Evolutionary conservation across 2,797 vertebrate genomes (phyloP), one percentile per base, ranked within the genome.

Genomic region (Pseudotriccus pelzelni): DNA sequence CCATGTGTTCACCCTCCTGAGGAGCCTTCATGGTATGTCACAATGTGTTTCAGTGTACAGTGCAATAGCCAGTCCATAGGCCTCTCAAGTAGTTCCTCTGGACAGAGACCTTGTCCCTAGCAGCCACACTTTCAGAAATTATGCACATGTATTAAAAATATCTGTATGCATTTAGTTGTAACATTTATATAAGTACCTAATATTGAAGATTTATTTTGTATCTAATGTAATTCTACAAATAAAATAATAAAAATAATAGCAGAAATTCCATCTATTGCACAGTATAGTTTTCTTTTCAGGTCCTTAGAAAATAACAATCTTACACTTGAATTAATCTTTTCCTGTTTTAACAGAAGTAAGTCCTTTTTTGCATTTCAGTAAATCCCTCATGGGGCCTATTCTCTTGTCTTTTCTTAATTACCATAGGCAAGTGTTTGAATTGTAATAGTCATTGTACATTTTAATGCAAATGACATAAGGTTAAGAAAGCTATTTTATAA

Each of bases 401-500:
- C 27, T 73, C 53, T 76, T 78, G 43, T 55, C 37, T 87, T 89
- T 60, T 73, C 36, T 58, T 68, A 75, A 84, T 60, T 90, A 32
- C 15, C 24, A 7, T 34, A 44, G 16, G 70, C 55, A 87, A 59
- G 41, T n/a, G 19, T 80, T 84, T 76, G 44, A 90, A 84, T 56
- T 82, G 27, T 14, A 83, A 32, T 63, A 84, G 47, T 89, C 39
- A 5, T 59, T 41, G 46, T 59, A 47, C 41, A 36, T 77, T 90
- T 85, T 5, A 7, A n/a, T 64, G 52, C 8, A 80, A 77, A 95
- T 83, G 52, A 56, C 28, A 60, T 46, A 62, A 80, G 15, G 7
- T 90, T 89, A 89, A 84, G 44, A 89, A 49, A 84, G 30, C 25
- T 87, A 25, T 80, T 90, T 88, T 70, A 78, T 52, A 82, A 88